Conservation (phyloP, 1,140 invertebrate species). For the Drosophila bocki region DNA sequence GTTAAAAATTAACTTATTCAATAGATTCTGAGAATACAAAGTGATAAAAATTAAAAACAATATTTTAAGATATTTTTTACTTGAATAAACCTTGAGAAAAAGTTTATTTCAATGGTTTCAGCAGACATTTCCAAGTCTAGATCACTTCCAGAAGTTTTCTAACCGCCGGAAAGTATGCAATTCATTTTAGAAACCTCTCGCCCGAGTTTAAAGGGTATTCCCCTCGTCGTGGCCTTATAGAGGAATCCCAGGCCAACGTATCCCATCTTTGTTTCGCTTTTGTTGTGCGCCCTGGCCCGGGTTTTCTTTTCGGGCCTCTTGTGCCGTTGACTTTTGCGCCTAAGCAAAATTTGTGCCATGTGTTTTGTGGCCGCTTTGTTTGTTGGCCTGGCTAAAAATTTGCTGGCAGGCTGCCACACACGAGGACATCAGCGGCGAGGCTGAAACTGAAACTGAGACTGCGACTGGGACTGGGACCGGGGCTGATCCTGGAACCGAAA, state of each 20-base stretch:
- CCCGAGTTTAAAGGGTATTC: conserved; percentile 3
- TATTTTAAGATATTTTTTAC: neutral
- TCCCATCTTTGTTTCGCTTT: conserved; percentile 42
- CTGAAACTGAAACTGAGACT: conserved; percentile 34
- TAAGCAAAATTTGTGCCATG: conserved; percentile 60
- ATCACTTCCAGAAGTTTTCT: rapidly evolving
- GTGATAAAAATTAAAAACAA: neutral
- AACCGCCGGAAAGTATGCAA: neutral
- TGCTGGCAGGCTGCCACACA: conserved; percentile 61
- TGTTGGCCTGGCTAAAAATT: conserved; percentile 48
- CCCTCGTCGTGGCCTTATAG: neutral
- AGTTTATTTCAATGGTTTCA: too few species aligned
- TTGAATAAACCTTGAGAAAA: neutral
- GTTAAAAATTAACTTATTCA: neutral
- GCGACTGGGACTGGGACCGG: neutral
- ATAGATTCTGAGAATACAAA: too few species aligned
- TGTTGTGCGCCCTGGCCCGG: conserved; percentile 26
- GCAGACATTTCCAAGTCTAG: too few species aligned
- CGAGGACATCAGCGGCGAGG: conserved; percentile 29
- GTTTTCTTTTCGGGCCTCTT: conserved; percentile 31
- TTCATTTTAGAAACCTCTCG: rapidly evolving
- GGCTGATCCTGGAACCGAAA: conserved; percentile 8
- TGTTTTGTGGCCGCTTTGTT: conserved; percentile 43
- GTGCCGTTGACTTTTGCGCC: conserved; percentile 59
- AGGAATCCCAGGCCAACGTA: conserved; percentile 4